Base-by-base conservation (phyloP, 2,888 invertebrate genomes). In the Spodoptera picta region DNA sequence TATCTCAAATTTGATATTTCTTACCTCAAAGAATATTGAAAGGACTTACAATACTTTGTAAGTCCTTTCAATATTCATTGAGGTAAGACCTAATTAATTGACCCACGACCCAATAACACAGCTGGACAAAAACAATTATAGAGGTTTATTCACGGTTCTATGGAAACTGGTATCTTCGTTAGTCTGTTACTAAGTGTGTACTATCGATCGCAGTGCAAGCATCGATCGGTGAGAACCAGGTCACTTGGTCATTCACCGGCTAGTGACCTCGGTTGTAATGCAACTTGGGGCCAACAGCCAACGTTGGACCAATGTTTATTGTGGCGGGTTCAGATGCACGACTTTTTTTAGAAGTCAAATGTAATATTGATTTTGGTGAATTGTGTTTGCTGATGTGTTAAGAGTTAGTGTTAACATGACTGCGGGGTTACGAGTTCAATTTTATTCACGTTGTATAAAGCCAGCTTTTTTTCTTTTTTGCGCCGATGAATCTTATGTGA, bases 191-290 rank as follows among this genome's bases (percentile, higher is more conserved):
- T 44, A 52, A 62, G 58, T 49, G 52, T 46, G 23, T 31, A 72
- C 57, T 66, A 80, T 81, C 71, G 81, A 85, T 77, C 73, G 65
- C 27, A 64, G 65, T 83, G 86, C 85, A 84, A 54, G 58, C 66
- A 83, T 87, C 84, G 87, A 87, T 80, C 71, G 58, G 54, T 51
- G 60, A 36, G 75, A 84, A 83, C 66, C 79, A 59, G 87, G 88
- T 84, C 87, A 87, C 66, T 81, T 68, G 85, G 86, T 69, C 87
- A 62, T 81, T 81, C 79, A 82, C 83, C 83, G 83, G 72, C 73
- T 67, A 49, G 36, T 50, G 75, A 77, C 80, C 78, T 65, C 75
- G 69, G 72, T 62, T 64, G 75, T 72, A 74, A 67, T 83, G 80
- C 82, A 81, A 60, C 65, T 66, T 66, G 70, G 52, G 31, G 50